Base-by-base conservation (phyloP, 2,797 vertebrate genomes). In the Tachyglossus aculeatus region DNA sequence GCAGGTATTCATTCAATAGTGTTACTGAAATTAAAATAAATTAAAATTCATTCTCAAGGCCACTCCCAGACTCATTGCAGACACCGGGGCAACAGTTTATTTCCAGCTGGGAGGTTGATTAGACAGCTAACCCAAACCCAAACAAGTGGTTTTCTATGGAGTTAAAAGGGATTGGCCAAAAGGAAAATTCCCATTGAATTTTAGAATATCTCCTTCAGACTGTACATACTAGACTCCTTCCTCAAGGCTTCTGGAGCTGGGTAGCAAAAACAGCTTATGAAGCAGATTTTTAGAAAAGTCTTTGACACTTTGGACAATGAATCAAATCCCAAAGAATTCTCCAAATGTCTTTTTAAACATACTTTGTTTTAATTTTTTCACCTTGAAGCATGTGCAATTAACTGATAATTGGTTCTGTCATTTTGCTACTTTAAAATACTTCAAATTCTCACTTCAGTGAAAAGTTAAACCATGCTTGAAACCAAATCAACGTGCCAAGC, bases 121-220 rank as follows among this genome's bases (percentile, higher is more conserved):
- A 57, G 60, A 62, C 40, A 62, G 57, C 10, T 81, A 52, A 33
- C 68, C 75, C 48, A 41, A 70, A 87, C 60, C 62, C 84, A 78
- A 89, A 61, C 45, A 78, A 89, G 54, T 25, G 54, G 37, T 78
- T 77, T 69, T 85, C 82, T 74, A 73, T 64, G 78, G 54, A 81
- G 32, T 81, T 88, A 70, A 74, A 69, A 79, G 60, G 81, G 15
- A 39, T 27, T 53, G 40, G 1, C 70, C 63, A 32, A 74, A 63
- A 51, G 7, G 68, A 11, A 45, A 51, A 55, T 61, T 82, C 33
- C 38, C 79, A 90, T 80, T 80, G 52, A 75, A 69, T 77, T 74
- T 86, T 86, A 77, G 77, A 44, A 39, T 29, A 77, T 47, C 64
- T 58, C 77, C 67, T 53, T 58, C 71, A 64, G 0, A 1, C 33